Conservation (phyloP, 2,113 vertebrate species). For the Guaruba guarouba region DNA sequence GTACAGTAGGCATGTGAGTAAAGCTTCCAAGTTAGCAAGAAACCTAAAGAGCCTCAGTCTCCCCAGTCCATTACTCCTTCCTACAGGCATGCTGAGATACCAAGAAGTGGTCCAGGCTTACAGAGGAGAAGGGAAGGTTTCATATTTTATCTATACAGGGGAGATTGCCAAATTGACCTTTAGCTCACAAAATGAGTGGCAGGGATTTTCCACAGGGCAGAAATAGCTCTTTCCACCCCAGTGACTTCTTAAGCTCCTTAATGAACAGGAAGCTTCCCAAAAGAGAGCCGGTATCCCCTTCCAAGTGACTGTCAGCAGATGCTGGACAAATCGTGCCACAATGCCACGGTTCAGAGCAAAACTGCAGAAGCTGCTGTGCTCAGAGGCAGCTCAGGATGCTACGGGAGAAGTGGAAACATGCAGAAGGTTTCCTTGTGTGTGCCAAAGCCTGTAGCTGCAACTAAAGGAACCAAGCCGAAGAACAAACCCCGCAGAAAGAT, state of each 20-base stretch:
- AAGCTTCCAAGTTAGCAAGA: neutral
- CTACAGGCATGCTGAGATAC: neutral
- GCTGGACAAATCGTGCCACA: accelerated
- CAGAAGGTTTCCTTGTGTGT: accelerated
- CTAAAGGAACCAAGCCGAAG: neutral
- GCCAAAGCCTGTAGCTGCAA: neutral
- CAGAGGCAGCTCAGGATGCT: neutral
- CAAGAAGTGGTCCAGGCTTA: neutral
- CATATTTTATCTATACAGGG: neutral
- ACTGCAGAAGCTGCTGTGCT: neutral
- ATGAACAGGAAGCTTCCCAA: neutral
- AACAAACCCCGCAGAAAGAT: neutral
- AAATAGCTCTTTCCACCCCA: neutral
- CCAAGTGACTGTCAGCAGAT: accelerated
- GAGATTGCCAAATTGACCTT: neutral
- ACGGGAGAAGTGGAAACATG: accelerated
- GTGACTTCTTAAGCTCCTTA: neutral
- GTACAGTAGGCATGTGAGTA: neutral
- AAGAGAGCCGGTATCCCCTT: neutral
- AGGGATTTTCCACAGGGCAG: neutral
- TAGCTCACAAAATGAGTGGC: neutral
- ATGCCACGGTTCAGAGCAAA: neutral
- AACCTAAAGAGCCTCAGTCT: neutral
- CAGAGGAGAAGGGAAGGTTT: neutral
- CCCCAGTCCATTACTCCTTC: neutral